Conservation (phyloP, 2,113 vertebrate genomes). For the Dipodomys spectabilis region DNA sequence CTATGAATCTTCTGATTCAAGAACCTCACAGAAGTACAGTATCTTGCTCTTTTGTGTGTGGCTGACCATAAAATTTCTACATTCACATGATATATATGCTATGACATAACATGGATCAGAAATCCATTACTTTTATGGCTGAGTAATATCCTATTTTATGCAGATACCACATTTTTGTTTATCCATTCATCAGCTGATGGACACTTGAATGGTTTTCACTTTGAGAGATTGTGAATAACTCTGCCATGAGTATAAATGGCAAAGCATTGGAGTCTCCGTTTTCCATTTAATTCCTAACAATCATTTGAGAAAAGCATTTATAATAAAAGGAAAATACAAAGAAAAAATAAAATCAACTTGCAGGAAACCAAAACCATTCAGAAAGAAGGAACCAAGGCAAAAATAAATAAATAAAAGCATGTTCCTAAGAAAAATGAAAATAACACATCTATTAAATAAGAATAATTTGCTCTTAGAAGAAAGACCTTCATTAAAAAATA, state of each 20-base stretch:
- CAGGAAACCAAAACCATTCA: constrained; percentile 1
- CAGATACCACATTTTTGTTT: not conserved
- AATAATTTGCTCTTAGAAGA: not conserved
- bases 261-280: not conserved
- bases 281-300: not conserved
- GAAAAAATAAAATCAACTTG: not conserved
- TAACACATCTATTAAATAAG: not conserved
- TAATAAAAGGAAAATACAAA: not conserved
- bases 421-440: constrained; percentile 11
- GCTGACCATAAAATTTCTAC: not conserved
- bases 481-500: not conserved
- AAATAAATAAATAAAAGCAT: not conserved
- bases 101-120: not conserved
- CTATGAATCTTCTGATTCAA: not conserved
- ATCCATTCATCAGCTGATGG: not conserved
- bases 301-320: not conserved
- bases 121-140: not conserved
- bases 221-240: not conserved
- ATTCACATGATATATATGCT: too few relatives aligned
- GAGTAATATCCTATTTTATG: not conserved
- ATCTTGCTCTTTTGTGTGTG: not conserved
- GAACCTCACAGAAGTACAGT: not conserved
- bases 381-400: not conserved
- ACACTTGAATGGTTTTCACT: not conserved
- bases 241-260: not conserved